phyloP scores from a whole-genome alignment of 2,113 vertebrate genomes.

The Proterorhinus semilunaris region DNA sequence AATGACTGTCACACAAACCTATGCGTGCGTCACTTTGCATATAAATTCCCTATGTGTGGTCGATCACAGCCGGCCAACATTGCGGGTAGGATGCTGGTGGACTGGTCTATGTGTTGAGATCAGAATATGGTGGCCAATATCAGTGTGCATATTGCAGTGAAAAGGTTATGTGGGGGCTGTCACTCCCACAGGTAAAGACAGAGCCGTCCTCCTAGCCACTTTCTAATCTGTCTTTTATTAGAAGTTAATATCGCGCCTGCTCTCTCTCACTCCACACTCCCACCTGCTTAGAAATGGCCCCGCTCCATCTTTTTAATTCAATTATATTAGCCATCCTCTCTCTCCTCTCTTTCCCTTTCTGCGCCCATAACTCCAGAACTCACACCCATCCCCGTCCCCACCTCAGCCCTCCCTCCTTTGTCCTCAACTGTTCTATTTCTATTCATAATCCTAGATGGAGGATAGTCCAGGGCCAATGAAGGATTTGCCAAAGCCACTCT shows the following conservation, averaged over 20 bases:
- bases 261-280: conserved; percentile 69
- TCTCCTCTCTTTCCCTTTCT: conserved; percentile 20
- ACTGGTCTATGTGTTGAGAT: conserved; percentile 28
- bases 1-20: conserved; percentile 56
- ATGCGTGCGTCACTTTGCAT: conserved; percentile 19
- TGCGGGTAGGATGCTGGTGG: conserved; percentile 5
- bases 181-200: conserved; percentile 72
- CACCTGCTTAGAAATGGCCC: conserved; percentile 75
- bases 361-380: conserved; percentile 51
- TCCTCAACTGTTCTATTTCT: conserved; percentile 72
- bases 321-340: conserved; percentile 70
- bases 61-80: conserved; percentile 1
- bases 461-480: conserved; percentile 73
- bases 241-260: conserved; percentile 75
- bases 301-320: conserved; percentile 77
- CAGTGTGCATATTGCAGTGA: conserved; percentile 69
- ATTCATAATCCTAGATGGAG: conserved; percentile 70
- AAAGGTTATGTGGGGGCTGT: conserved; percentile 71
- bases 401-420: conserved; percentile 63
- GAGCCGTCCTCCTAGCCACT: conserved; percentile 68
- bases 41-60: neutral
- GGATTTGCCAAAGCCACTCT: conserved; percentile 70
- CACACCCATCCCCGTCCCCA: conserved; percentile 38
- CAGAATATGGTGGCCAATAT: conserved; percentile 62
- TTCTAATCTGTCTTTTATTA: conserved; percentile 80